Base-by-base conservation (phyloP, 1,140 invertebrate species). In the Oncopeltus fasciatus region DNA sequence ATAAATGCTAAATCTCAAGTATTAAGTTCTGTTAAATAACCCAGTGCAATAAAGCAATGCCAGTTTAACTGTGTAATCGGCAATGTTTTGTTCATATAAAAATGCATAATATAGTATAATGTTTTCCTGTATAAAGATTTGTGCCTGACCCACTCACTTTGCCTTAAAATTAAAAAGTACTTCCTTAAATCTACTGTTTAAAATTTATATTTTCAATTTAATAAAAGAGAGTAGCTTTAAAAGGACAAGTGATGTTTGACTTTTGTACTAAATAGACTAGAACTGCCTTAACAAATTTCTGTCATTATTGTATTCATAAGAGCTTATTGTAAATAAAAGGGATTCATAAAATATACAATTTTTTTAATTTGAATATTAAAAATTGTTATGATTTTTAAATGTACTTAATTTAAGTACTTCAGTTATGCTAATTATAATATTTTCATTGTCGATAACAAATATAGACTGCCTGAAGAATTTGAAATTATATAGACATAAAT, bases 261-360 rank as follows among this genome's bases (percentile, higher is more conserved):
- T 29, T 18, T 33, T n/a, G 16, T 61, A 61, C 60, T 61, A 57
- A 47, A 61, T 61, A 61, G 60, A 61, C 60, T 61, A 61, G 60
- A 61, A 61, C 18, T 61, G 60, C 60, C 60, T 61, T 61, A 61
- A 20, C n/a, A n/a, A 61, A 24, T n/a, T 11, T 27, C 20, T 51
- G 27, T 31, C 21, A 28, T 47, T 53, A 46, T 60, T 38, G 24
- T 46, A 60, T 49, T 16, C 29, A 49, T 61, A 61, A 61, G 60
- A 61, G 60, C 60, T 61, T 61, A 61, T 31, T 57, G 56, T 57
- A 33, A n/a, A 57, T 57, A 33, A 57, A 57, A 57, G 26, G 28
- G 26, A 16, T 57, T 27, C 11, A 9, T 57, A 27, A 14, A 57
- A 57, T 38, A 33, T 18, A 20, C 27, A 12, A 28, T 61, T 26